Evolutionary conservation across 2,113 vertebrate genomes (phyloP), one percentile per base, ranked within the genome.

Genomic region (Leucoraja erinaceus): DNA sequence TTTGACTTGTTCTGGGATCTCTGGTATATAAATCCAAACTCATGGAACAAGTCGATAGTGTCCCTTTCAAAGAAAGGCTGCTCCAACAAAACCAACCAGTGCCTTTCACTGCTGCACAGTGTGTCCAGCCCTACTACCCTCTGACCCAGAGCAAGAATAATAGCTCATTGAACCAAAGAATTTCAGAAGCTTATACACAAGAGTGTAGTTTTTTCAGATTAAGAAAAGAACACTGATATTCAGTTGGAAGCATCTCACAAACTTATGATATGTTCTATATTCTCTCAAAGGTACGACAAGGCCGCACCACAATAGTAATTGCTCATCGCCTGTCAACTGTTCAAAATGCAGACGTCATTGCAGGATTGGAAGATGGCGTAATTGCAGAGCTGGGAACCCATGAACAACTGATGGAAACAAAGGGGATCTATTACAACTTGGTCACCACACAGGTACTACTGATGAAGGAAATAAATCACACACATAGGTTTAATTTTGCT

Each of bases 251-350:
- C 28, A 9, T 18, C 22, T 18, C 68, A 66, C 68, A 63, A 77
- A 5, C 38, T 93, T 8, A 93, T 59, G n/a, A 38, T 68, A 10
- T 9, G 78, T 8, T 63, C 47, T 56, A 33, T 93, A 18, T 93
- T 54, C 11, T 68, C 93, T 93, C 25, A 33, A 94, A 99, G 98
- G 98, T 97, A 75, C 96, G 97, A 93, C 95, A 97, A 94, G 99
- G 98, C 74, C 97, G 98, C 28, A 99, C 98, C 83, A 99, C 99
- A 0, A 94, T 99, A 0, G 93, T 99, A 59, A 96, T 99, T 31
- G 98, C 99, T 61, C 99, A 99, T 93, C 97, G 98, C 3, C 95
- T 99, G 93, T 99, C 99, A 0, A 99, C 99, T 0, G 95, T 99
- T 93, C 96, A 97, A 94, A 99, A 98, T 5, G 98, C 97, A 61